Evolutionary conservation across 1,140 invertebrate genomes (phyloP), one percentile per base, ranked within the genome.

Genomic region (Aphelinus certus): DNA sequence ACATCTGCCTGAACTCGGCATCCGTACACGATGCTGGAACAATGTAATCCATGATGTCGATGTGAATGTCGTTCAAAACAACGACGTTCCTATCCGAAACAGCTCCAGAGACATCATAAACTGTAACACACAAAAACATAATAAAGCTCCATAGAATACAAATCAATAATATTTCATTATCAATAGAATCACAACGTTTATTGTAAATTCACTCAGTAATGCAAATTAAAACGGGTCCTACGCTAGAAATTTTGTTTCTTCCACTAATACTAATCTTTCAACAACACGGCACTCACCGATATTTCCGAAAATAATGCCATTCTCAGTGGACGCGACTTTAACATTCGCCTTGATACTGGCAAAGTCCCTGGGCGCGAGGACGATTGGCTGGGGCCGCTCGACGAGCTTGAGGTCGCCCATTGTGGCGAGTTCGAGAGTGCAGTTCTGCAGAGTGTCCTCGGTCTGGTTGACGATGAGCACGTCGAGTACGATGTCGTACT

Each of bases 31-130:
- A 89, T 2, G 97, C 97, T n/a, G 98, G 98, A 55, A 99, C 94
- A 81, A 99, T 99, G 87, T 99, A 99, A 89, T 99, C 98, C 96
- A 99, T 99, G 76, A 99, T 99, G 88, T 99, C 98, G 84, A 99
- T 98, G 86, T 99, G 97, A 83, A 99, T 99, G 84, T 99, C 98
- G 85, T 99, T 99, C 10, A 99, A 89, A 26, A 99, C 97, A 49
- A 99, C 97, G 74, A 98, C 97, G 87, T 98, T 99, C 78, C 96
- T 91, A 85, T 98, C 97, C 71, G 95, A 96, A 3, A 94, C 94
- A 43, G 97, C 96, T 53, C 97, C 96, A 65, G 92, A 94, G 55
- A 98, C 93, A 84, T 99, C 97, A 85, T 99, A 99, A 42, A 99
- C 97, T 94, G 76, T 43, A 85, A 79, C 77, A 55, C 26, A n/a